A percentile compares a stretch with the other conserved stretches of the same genome.
Conservation (phyloP, 2,113 vertebrate species). For the Hypocryptadius cinnamomeus region DNA sequence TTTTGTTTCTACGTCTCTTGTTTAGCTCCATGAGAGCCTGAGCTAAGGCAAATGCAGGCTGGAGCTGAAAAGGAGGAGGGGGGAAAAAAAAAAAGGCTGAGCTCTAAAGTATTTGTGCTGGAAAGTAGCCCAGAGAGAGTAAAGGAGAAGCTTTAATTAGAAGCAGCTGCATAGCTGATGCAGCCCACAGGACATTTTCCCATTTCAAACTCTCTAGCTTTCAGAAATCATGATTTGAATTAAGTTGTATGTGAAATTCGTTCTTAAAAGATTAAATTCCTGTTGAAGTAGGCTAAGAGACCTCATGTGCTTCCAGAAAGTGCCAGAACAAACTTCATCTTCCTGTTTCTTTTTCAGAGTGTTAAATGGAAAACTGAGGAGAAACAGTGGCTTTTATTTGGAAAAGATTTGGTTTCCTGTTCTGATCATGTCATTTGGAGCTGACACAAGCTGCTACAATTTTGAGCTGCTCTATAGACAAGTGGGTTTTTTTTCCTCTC, state of each 20-base stretch:
- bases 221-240: constrained; percentile 55
- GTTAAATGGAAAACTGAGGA: constrained; percentile 40
- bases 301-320: constrained; percentile 35
- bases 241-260: constrained; percentile 50
- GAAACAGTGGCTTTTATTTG: constrained; percentile 66
- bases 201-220: constrained; percentile 64
- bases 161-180: constrained; percentile 72
- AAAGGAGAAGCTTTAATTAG: constrained; percentile 78
- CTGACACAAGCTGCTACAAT: constrained; percentile 57
- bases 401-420: constrained; percentile 65
- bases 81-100: constrained; percentile 54
- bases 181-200: constrained; percentile 72
- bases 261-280: constrained; percentile 61
- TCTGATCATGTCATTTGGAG: constrained; percentile 61
- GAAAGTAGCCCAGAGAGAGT: constrained; percentile 76
- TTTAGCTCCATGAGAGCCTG: constrained; percentile 37
- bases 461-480: constrained; percentile 55
- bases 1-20: not conserved
- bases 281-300: constrained; percentile 27
- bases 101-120: constrained; percentile 77
- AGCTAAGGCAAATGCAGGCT: constrained; percentile 40
- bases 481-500: constrained; percentile 25
- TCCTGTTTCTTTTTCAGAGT: constrained; percentile 51
- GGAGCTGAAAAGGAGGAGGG: constrained; percentile 47
- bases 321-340: constrained; percentile 49